Conservation (phyloP, 2,888 invertebrate species). For the Balanococcus diminutus region DNA sequence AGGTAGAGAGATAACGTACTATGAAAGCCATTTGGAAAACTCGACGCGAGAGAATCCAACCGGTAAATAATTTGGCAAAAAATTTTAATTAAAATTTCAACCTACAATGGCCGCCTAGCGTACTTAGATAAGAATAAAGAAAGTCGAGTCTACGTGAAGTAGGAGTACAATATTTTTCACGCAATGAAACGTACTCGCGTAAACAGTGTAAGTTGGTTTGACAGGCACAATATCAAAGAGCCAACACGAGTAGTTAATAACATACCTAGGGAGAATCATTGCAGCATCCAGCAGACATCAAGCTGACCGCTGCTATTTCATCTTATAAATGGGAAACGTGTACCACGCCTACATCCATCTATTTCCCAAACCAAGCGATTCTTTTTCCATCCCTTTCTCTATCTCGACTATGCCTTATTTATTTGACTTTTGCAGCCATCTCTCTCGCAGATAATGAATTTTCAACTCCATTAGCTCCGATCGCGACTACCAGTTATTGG, state of each 20-base stretch:
- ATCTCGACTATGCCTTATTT: conserved; percentile 21
- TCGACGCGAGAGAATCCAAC: neutral
- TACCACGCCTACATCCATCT: conserved; percentile 48
- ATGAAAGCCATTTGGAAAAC: neutral
- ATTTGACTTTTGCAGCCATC: neutral
- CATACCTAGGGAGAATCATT: conserved; percentile 27
- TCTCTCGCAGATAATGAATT: conserved; percentile 27
- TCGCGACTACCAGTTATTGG: neutral
- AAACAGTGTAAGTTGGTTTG: conserved; percentile 11
- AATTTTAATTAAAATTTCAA: neutral
- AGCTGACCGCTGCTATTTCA: conserved; percentile 55
- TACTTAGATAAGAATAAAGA: neutral
- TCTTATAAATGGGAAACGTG: conserved; percentile 52
- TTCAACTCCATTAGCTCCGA: conserved; percentile 24
- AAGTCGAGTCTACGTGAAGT: neutral
- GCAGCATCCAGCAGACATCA: conserved; percentile 11
- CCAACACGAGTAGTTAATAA: conserved; percentile 24
- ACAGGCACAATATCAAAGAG: conserved; percentile 29
- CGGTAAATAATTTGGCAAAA: neutral
- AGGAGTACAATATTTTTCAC: too few species aligned
- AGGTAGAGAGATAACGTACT: neutral
- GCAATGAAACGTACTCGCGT: neutral
- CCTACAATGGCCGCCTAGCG: neutral
- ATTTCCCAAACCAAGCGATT: neutral
- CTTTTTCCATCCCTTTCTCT: neutral